These are phyloP conservation scores for Parasteatoda tepidariorum DNA, from an alignment of 1,140 invertebrate species.

Conservation along the genomic window DNA sequence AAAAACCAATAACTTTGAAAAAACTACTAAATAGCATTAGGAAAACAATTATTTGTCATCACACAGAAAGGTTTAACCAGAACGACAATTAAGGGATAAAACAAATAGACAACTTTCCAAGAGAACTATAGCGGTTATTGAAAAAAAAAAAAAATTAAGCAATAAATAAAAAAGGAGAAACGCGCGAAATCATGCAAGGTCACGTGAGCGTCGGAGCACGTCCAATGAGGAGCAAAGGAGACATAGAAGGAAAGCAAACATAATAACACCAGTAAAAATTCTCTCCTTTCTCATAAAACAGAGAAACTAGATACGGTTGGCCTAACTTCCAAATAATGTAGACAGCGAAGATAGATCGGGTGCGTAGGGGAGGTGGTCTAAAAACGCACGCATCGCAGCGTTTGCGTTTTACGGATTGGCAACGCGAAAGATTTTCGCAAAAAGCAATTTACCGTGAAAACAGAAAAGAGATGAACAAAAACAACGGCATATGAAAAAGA, in stretches of 20 bases:
- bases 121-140: slow-evolving; percentile 58
- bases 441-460: slow-evolving; percentile 45
- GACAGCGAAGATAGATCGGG: neutral
- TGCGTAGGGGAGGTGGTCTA: neutral
- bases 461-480: slow-evolving; percentile 35
- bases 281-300: slow-evolving; percentile 36
- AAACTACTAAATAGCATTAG: too few relatives aligned
- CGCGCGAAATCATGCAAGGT: slow-evolving; percentile 27
- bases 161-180: too few relatives aligned
- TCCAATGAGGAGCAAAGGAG: neutral
- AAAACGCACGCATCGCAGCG: slow-evolving; percentile 12
- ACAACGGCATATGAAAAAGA: neutral
- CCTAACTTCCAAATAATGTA: slow-evolving; percentile 22
- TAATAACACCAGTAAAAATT: slow-evolving; percentile 35
- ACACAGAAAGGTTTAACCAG: too few relatives aligned
- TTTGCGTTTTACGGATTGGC: slow-evolving; percentile 21
- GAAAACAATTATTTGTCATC: too few relatives aligned
- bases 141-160: slow-evolving; percentile 62
- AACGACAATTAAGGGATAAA: too few relatives aligned
- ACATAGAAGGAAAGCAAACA: neutral
- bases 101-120: too few relatives aligned
- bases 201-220: slow-evolving; percentile 10
- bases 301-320: slow-evolving; percentile 16
- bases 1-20: too few relatives aligned
- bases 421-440: slow-evolving; percentile 40